A percentile compares a stretch with the other conserved stretches of the same genome.
Conservation (phyloP, 2,888 invertebrate genomes). For the Diarsia dahlii region DNA sequence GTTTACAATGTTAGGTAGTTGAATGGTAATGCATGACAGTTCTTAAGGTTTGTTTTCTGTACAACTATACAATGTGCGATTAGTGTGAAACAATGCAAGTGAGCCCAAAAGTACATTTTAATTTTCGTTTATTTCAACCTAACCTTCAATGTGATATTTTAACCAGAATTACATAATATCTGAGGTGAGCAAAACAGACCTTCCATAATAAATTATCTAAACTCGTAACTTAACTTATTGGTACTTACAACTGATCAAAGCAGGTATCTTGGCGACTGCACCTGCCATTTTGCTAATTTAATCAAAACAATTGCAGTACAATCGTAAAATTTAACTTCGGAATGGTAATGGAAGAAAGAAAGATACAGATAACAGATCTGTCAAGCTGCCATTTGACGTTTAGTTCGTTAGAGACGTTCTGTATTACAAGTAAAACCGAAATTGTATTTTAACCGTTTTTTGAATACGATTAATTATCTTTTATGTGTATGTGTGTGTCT, state of each 20-base stretch:
- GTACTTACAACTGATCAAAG: conserved; percentile 85
- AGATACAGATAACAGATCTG: too few relatives aligned
- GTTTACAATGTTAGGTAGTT: neutral
- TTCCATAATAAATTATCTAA: neutral
- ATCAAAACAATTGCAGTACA: conserved; percentile 79
- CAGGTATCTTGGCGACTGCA: conserved; percentile 83
- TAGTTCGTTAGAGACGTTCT: conserved; percentile 4
- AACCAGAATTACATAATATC: conserved; percentile 83
- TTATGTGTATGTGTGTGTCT: too few relatives aligned
- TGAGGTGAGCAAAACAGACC: conserved; percentile 43
- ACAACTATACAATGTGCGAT: neutral
- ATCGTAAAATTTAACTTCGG: conserved; percentile 74
- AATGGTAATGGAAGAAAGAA: conserved; percentile 64
- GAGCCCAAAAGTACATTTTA: conserved; percentile 13
- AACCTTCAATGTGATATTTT: conserved; percentile 60
- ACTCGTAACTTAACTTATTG: neutral
- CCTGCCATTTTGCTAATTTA: conserved; percentile 82
- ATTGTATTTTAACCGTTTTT: neutral
- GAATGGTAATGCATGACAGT: conserved; percentile 16
- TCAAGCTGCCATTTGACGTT: conserved; percentile 41
- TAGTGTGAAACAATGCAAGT: neutral
- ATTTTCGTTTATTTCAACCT: conserved; percentile 33
- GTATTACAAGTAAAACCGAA: neutral
- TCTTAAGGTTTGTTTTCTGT: neutral
- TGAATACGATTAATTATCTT: neutral